These are phyloP conservation scores for Microdon myrmicae DNA, from an alignment of 2,888 invertebrate genomes.

Conservation along the genomic window DNA sequence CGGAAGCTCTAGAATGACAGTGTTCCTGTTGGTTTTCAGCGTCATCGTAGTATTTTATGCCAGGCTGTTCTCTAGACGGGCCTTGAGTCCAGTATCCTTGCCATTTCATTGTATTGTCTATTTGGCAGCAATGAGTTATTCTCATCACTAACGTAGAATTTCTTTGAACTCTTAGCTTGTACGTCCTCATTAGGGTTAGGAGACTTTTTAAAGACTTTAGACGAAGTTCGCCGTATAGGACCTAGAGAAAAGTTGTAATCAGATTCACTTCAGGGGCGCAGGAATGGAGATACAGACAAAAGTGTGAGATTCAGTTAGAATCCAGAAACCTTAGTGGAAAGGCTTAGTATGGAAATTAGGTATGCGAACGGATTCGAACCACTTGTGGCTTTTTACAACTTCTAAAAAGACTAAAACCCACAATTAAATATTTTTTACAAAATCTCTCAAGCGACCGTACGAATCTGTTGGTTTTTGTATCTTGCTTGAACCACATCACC, in stretches of 20 bases:
- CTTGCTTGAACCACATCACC: no score
- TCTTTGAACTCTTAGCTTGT: conserved; percentile 22
- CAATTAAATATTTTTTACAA: no score
- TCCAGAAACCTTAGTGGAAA: no score
- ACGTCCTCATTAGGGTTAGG: conserved; percentile 28
- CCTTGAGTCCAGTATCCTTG: conserved; percentile 58
- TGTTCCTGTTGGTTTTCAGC: conserved; percentile 74
- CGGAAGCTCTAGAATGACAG: conserved; percentile 73
- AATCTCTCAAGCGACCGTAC: no score
- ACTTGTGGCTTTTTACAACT: no score
- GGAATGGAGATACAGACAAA: no score
- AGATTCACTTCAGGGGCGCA: no score
- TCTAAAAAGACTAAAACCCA: no score
- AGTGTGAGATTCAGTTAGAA: no score
- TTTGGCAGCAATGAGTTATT: conserved; percentile 62
- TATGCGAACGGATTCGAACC: no score
- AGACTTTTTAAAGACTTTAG: conserved; percentile 61
- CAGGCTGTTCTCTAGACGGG: conserved; percentile 65
- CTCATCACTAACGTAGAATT: conserved; percentile 54
- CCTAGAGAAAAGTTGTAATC: conserved; percentile 50
- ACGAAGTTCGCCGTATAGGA: conserved; percentile 62
- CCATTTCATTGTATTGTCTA: conserved; percentile 48
- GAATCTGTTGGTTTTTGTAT: no score
- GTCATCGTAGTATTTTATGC: conserved; percentile 67
- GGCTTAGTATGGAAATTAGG: no score